Evolutionary conservation across 2,888 invertebrate species (phyloP), one percentile per base, ranked within the genome.

Genomic region (Muschampia plurimacula): DNA sequence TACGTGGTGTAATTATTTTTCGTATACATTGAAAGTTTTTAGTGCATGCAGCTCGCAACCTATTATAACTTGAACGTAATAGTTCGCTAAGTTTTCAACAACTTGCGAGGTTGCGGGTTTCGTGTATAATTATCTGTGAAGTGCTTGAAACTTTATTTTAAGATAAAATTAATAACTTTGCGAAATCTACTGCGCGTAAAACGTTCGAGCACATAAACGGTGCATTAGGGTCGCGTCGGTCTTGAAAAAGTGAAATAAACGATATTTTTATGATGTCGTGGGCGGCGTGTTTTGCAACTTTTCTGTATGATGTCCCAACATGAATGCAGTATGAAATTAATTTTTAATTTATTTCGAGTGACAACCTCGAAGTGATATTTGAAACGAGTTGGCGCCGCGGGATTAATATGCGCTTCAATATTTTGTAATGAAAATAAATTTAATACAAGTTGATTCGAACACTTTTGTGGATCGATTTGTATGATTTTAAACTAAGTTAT

Each of bases 191-290:
- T 60, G 65, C 69, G 59, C 49, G 65, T 65, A 22, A 57, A 72
- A 73, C 52, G 66, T 55, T 73, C 49, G 41, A 41, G 15, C 36
- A n/a, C 57, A 57, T 67, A 57, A 60, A 44, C 71, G n/a, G 39
- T 49, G 55, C 13, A 69, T 65, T 67, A 72, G 72, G 66, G 32
- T 28, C 55, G 71, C 49, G 67, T 52, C 44, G 62, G 6, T 64
- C 46, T 73, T 72, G 76, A 73, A 41, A 12, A 66, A 74, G 74
- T 77, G 74, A 78, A 79, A 74, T 78, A 76, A 79, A 79, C 75
- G 84, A 84, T 90, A 90, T 89, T 88, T 90, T 86, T 85, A 87
- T 86, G 85, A 82, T 74, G 75, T 77, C 80, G 85, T 84, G 77
- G 84, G 85, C 68, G 82, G 52, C 64, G 75, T 77, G 22, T 22